Evolutionary conservation across 2,888 invertebrate species (phyloP), one percentile per base, ranked within the genome.

Genomic region (Harmothoe impar): DNA sequence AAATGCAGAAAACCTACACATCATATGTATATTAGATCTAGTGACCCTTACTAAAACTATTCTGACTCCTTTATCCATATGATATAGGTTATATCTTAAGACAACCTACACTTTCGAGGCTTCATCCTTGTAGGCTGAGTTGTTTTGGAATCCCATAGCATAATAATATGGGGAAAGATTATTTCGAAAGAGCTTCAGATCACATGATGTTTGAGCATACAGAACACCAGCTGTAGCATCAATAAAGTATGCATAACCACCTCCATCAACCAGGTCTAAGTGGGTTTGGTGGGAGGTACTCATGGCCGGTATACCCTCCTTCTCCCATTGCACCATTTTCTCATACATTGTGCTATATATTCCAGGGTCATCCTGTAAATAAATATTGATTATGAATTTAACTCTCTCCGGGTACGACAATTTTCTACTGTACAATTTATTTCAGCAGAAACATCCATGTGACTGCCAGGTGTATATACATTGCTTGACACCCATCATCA

Each of bases 91-190:
- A n/a, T n/a, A n/a, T n/a, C n/a, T n/a, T n/a, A n/a, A n/a, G n/a
- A n/a, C n/a, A n/a, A n/a, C 68, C n/a, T 68, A n/a, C 68, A 68
- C n/a, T n/a, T 68, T n/a, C 5, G 68, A 68, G 68, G n/a, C 68
- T n/a, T 68, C 17, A 5, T 68, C n/a, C n/a, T n/a, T n/a, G n/a
- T n/a, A n/a, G n/a, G n/a, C n/a, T n/a, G n/a, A n/a, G n/a, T n/a
- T n/a, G n/a, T n/a, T n/a, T n/a, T n/a, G n/a, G n/a, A n/a, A n/a
- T n/a, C n/a, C n/a, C n/a, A n/a, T n/a, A n/a, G 68, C 68, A 68
- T 68, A 68, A 5, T 68, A 7, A 68, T 17, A n/a, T 15, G 68
- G 68, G n/a, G n/a, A 68, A 12, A 68, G 7, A n/a, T 68, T n/a
- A n/a, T 68, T n/a, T 5, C 20, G 15, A n/a, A 68, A 68, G 20